A percentile compares a stretch with the other conserved stretches of the same genome.
Evolutionary conservation across 2,888 invertebrate species (phyloP).

Genomic region (Limnephilus marmoratus): DNA sequence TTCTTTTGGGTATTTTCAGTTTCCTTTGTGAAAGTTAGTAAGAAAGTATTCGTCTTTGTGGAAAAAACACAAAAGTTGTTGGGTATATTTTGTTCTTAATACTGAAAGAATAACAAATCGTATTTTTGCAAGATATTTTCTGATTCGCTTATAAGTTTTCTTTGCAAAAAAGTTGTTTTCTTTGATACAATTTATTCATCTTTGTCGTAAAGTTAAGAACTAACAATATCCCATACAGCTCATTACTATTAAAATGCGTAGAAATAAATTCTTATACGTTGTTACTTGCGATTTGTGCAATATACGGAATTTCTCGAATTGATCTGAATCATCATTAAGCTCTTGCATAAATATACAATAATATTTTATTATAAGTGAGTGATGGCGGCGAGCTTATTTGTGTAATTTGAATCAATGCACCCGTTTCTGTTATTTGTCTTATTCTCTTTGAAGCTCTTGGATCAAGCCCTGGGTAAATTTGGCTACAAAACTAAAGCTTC

Average conservation of each 20-base stretch:
- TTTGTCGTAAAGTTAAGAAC: not conserved
- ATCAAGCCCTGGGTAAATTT: conserved; percentile 12
- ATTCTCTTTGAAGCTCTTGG: conserved; percentile 26
- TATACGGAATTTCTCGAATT: not conserved
- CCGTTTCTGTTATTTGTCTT: conserved; percentile 18
- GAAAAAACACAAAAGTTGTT: not conserved
- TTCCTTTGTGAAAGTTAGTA: not conserved
- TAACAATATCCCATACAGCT: not conserved
- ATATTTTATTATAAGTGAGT: not conserved
- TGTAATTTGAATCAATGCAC: conserved; percentile 6
- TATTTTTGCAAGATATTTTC: not conserved
- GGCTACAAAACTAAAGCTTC: not conserved
- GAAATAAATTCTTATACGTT: not conserved
- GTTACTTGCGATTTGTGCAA: not conserved
- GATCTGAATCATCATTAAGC: not conserved
- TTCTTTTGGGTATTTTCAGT: not conserved
- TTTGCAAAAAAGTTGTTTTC: not conserved
- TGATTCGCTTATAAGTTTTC: not conserved
- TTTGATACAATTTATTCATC: not conserved
- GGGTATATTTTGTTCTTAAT: not conserved
- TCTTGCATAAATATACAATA: not conserved
- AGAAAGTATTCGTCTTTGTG: not conserved
- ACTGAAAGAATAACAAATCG: not conserved
- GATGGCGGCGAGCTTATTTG: not conserved
- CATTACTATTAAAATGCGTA: not conserved